Percentiles rank a stretch among this genome's conserved stretches.
These are phyloP conservation scores for Fulmarus glacialis DNA, from an alignment of 2,113 vertebrate genomes.

Conservation along the genomic window DNA sequence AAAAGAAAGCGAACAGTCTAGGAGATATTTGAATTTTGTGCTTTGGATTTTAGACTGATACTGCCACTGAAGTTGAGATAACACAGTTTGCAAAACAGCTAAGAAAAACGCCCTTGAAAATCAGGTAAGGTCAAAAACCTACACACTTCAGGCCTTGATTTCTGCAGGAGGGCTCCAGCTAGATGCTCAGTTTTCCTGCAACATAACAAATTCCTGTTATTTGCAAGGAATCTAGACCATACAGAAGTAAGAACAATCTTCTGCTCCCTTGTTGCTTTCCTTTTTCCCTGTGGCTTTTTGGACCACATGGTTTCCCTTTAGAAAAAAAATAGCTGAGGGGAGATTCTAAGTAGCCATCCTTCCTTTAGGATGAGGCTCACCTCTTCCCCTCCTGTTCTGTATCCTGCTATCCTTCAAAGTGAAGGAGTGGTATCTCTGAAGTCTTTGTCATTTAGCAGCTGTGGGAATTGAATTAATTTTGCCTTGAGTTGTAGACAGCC, in stretches of 20 bases:
- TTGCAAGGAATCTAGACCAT: not conserved
- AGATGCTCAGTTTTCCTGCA: not conserved
- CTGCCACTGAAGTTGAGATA: not conserved
- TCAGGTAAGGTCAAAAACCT: not conserved
- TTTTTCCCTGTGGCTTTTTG: not conserved
- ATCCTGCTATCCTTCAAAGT: conserved; percentile 41
- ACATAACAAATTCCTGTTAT: not conserved
- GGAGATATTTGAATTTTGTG: not conserved
- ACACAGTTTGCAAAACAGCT: not conserved
- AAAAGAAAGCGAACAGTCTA: not conserved
- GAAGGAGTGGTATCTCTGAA: conserved; percentile 30
- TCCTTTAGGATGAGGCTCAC: conserved; percentile 19
- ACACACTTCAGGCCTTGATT: not conserved
- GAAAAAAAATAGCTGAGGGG: not conserved
- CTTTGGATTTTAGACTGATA: not conserved
- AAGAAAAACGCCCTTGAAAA: not conserved
- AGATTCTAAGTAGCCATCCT: not conserved
- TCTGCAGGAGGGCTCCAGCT: not conserved
- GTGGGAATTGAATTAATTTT: conserved; percentile 26
- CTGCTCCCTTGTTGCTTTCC: not conserved
- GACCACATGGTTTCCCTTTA: not conserved
- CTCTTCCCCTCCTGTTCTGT: conserved; percentile 38
- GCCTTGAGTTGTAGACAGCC: not conserved
- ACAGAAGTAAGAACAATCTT: not conserved
- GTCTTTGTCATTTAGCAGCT: conserved; percentile 37